Conservation (phyloP, 2,113 vertebrate species). For the Ochotona princeps region DNA sequence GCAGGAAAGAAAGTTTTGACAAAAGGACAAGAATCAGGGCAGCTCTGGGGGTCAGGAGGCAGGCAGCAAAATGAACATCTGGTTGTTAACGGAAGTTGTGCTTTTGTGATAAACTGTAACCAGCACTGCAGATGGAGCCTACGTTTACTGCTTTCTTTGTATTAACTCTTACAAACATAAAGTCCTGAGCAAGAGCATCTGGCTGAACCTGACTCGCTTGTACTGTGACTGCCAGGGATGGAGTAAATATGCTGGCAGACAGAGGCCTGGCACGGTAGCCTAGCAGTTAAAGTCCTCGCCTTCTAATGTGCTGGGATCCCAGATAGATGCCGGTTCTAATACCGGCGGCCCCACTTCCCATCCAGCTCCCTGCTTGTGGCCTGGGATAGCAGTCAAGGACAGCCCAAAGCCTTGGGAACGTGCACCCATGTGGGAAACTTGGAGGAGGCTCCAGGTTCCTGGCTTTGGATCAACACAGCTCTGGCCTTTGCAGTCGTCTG, state of each 20-base stretch:
- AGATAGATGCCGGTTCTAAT: too few species aligned
- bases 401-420: too few species aligned
- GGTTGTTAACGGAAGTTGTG: neutral
- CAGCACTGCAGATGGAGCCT: neutral
- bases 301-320: too few species aligned
- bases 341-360: too few species aligned
- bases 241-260: neutral
- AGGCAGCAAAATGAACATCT: accelerated
- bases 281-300: too few species aligned
- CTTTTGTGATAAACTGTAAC: neutral
- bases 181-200: neutral
- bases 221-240: neutral
- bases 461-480: too few species aligned
- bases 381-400: too few species aligned
- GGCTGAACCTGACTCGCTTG: neutral
- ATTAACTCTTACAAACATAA: neutral
- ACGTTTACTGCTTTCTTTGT: neutral
- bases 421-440: too few species aligned
- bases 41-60: neutral
- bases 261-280: too few species aligned
- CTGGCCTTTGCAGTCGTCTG: too few species aligned
- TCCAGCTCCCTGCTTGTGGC: too few species aligned
- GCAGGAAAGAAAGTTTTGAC: neutral
- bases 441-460: too few species aligned
- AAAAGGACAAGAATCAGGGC: neutral